Conservation (phyloP, 2,888 invertebrate species). For the Lepidocyrtinus sp. region DNA sequence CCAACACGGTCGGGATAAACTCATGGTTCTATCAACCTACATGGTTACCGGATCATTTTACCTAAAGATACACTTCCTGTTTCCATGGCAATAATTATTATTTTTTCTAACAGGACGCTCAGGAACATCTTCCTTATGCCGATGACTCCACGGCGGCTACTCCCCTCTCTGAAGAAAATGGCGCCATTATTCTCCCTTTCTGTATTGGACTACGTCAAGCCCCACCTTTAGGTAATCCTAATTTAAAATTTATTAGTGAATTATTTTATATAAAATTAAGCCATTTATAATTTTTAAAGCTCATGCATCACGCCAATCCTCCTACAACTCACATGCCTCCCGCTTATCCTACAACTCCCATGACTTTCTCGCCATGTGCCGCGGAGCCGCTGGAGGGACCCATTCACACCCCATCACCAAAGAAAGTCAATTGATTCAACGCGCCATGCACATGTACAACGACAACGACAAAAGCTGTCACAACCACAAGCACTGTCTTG, state of each 20-base stretch:
- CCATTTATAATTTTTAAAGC: slow-evolving; percentile 74
- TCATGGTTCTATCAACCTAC: slow-evolving; percentile 93
- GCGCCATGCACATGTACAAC: slow-evolving; percentile 67
- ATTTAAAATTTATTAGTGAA: background rate
- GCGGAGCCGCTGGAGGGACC: slow-evolving; percentile 76
- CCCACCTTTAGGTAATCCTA: slow-evolving; percentile 42
- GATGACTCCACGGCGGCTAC: slow-evolving; percentile 98
- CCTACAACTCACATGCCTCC: slow-evolving; percentile 95
- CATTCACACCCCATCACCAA: slow-evolving; percentile 83
- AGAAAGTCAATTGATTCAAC: slow-evolving; percentile 83
- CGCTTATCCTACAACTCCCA: slow-evolving; percentile 95
- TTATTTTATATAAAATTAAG: background rate
- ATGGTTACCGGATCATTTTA: slow-evolving; percentile 72
- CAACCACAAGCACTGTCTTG: too few relatives aligned
- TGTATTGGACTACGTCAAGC: slow-evolving; percentile 73
- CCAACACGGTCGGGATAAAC: slow-evolving; percentile 85
- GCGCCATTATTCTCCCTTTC: slow-evolving; percentile 89
- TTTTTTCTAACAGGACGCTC: slow-evolving; percentile 77
- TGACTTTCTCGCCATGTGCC: slow-evolving; percentile 82
- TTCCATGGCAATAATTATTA: slow-evolving; percentile 89
- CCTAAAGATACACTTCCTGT: slow-evolving; percentile 76
- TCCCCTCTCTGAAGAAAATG: slow-evolving; percentile 97
- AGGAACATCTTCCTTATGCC: slow-evolving; percentile 94
- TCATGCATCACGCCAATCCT: slow-evolving; percentile 88
- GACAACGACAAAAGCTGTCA: slow-evolving; percentile 42